Base-by-base conservation (phyloP, 92 coral and sea anemone species). In the Palythoa grandiflora region DNA sequence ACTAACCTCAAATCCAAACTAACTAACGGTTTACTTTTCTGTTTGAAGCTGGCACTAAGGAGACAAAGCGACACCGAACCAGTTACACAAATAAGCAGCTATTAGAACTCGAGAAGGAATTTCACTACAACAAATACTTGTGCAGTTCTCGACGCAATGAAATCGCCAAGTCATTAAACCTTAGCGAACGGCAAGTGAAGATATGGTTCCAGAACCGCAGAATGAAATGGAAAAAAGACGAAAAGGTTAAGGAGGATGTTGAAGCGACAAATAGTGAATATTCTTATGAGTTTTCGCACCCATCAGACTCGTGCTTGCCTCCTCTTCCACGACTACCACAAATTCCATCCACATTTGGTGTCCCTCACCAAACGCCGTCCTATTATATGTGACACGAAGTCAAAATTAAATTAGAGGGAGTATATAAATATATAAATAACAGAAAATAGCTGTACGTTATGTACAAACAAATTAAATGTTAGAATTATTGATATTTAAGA, bases 181-280 rank as follows among this genome's bases (percentile, higher is more conserved):
- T 96, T 1, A 89, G 98, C 48, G 98, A 96, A 83, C 93, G 98
- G 19, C 98, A 96, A 86, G 98, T 96, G 28, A 96, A 96, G 85
- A 94, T 96, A 50, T 96, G 98, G 98, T 96, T 96, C 70, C 98
- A 96, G 74, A 96, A 96, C 59, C 98, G 98, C 28, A 88, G 98
- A 44, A 96, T 96, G 98, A 96, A 96, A 91, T 92, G 97, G 95
- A 96, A 96, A 77, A 96, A 96, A 47, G 98, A 96, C 86, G 98
- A 96, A 87, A 96, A 92, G 77, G 87, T 94, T 20, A 96, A 89
- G 85, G 98, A 94, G 13, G 75, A 89, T 19, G 70, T 15, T 16
- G 84, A 84, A 71, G 92, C 78, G 38, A 86, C 89, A 75, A 87
- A 19, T 50, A 72, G 78, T n/a, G 93, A 90, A 84, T 79, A 36